Conservation (phyloP, 2,888 invertebrate species). For the Reticulitermes lucifugus region DNA sequence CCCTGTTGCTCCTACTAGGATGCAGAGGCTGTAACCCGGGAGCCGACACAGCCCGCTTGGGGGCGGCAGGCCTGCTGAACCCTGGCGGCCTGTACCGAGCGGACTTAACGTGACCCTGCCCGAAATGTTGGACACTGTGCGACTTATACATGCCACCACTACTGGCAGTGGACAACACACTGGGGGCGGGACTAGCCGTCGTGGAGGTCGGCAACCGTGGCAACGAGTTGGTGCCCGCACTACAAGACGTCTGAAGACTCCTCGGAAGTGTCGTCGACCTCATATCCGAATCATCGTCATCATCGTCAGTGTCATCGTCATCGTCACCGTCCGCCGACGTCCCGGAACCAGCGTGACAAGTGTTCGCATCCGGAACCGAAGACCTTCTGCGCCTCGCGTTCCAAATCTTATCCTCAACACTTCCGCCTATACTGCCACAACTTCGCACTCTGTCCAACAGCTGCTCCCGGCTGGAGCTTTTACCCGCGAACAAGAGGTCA, state of each 20-base stretch:
- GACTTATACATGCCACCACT: conserved; percentile 69
- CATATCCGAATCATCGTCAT: conserved; percentile 67
- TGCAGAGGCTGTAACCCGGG: conserved; percentile 77
- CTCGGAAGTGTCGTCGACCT: conserved; percentile 73
- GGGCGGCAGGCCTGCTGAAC: conserved; percentile 72
- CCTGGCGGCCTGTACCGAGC: conserved; percentile 89
- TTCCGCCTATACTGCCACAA: conserved; percentile 86
- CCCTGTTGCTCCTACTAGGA: conserved; percentile 48
- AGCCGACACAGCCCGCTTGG: conserved; percentile 81
- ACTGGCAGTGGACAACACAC: conserved; percentile 54
- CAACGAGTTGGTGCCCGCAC: conserved; percentile 77
- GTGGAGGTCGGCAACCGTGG: conserved; percentile 77
- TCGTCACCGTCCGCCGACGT: conserved; percentile 67
- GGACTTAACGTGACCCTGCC: conserved; percentile 79
- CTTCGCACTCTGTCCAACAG: conserved; percentile 76
- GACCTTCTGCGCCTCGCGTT: conserved; percentile 66
- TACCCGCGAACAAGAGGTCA: conserved; percentile 82
- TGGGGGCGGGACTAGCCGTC: conserved; percentile 55
- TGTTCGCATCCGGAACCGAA: conserved; percentile 69
- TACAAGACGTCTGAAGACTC: conserved; percentile 66
- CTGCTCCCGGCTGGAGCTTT: conserved; percentile 81
- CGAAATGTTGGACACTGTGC: conserved; percentile 72
- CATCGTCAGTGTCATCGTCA: conserved; percentile 69
- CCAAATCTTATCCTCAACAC: conserved; percentile 61
- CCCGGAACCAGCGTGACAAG: conserved; percentile 62